Conservation (phyloP, 2,113 vertebrate species). For the Anoura caudifer region DNA sequence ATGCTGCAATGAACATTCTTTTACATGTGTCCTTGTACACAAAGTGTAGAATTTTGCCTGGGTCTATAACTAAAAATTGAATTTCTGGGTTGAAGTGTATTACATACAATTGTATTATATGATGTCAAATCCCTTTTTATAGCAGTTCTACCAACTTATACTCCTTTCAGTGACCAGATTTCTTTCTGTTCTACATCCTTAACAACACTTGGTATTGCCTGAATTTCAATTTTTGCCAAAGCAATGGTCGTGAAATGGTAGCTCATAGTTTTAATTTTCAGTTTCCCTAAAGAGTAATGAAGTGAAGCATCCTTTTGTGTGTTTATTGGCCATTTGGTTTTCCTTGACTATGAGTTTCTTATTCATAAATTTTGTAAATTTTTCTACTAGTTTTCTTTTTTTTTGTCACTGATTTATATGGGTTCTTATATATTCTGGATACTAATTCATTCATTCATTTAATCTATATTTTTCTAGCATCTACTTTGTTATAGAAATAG, state of each 20-base stretch:
- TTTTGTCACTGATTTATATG: background rate
- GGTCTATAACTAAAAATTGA: background rate
- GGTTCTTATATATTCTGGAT: background rate
- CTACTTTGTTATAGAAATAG: background rate
- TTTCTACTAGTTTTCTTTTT: conserved; percentile 33
- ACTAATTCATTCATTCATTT: background rate
- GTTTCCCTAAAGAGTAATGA: conserved; percentile 23
- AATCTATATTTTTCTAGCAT: conserved; percentile 19
- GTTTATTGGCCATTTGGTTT: background rate
- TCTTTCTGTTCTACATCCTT: conserved; percentile 12
- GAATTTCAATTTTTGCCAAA: conserved; percentile 17
- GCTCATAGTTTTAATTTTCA: background rate
- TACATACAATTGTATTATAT: background rate
- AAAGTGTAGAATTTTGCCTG: conserved; percentile 20
- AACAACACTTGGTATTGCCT: background rate
- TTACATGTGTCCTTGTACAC: background rate
- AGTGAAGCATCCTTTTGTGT: background rate
- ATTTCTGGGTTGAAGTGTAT: conserved; percentile 3
- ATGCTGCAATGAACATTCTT: background rate
- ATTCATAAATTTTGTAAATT: conserved; percentile 26
- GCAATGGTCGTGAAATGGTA: background rate
- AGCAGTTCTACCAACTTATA: background rate
- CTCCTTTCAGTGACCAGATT: background rate
- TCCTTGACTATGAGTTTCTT: conserved; percentile 4
- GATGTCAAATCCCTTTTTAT: background rate